Evolutionary conservation across 2,113 vertebrate genomes (phyloP).

Genomic region (Eubucco bourcierii): DNA sequence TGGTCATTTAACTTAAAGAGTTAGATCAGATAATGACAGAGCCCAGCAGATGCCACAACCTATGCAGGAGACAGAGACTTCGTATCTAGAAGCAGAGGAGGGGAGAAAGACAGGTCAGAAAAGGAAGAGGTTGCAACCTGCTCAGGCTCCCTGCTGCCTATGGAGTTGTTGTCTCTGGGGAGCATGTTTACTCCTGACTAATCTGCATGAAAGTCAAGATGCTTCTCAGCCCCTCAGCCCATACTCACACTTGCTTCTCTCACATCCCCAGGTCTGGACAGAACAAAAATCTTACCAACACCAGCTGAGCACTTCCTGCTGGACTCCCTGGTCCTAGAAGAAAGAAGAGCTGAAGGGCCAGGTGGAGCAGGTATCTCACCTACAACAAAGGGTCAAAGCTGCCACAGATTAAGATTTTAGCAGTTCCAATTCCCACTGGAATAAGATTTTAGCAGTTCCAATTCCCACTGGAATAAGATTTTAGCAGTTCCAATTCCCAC

Average conservation of each 20-base stretch:
- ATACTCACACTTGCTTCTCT: background rate
- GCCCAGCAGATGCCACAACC: background rate
- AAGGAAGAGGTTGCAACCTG: background rate
- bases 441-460: background rate
- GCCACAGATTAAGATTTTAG: background rate
- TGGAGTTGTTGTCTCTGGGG: background rate
- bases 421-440: background rate
- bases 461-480: too few relatives aligned
- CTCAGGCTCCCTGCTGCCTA: background rate
- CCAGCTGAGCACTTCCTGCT: background rate
- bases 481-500: background rate
- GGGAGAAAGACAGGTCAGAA: background rate
- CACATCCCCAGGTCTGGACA: background rate
- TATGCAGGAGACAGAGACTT: background rate
- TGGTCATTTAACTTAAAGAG: background rate
- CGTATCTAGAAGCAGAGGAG: background rate
- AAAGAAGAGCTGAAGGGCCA: background rate
- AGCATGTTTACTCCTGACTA: fast-evolving
- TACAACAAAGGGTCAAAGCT: background rate
- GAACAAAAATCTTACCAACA: background rate
- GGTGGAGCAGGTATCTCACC: background rate
- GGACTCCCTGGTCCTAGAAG: background rate
- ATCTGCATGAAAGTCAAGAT: background rate
- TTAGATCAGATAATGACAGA: background rate
- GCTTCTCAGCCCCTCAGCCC: background rate